Base-by-base conservation (phyloP, 2,888 invertebrate genomes). In the Dusona sp. region DNA sequence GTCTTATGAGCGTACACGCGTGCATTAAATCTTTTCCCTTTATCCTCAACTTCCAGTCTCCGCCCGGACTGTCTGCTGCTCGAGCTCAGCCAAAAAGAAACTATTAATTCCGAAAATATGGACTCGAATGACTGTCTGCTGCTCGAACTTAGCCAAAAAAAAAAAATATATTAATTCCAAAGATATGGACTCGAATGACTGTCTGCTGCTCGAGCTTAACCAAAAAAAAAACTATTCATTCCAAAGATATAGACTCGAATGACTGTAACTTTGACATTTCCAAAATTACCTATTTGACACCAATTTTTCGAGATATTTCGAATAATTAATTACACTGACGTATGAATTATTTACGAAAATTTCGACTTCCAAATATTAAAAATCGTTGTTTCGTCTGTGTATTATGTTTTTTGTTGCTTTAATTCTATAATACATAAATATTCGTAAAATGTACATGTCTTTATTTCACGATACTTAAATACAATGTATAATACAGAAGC, bases 201-300 rank as follows among this genome's bases (percentile, higher is more conserved):
- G 54, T 29, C 9, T 16, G 29, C 13, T 29, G 61, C 25, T n/a
- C 36, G 45, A 48, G 25, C 70, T 51, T 0, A n/a, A 29, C n/a
- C 36, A 78, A 54, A 70, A 45, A 13, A 38, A 68, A 70, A 13
- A n/a, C 42, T 13, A 11, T 33, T 22, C 19, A 80, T 48, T 68
- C 19, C 9, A 48, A 81, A 19, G 51, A 82, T 65, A 9, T 33
- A 38, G 13, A 48, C 33, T 68, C 57, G 65, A 79, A 67, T 13
- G 65, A 13, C 86, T 84, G 85, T 89, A 57, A 88, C 91, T 91
- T 92, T 91, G 92, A 91, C 90, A 91, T 91, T 91, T 92, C 70
- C 13, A n/a, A 33, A 83, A 82, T 79, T 81, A 87, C 85, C 87
- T 79, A 70, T 54, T 72, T 36, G 45, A 72, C 81, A 70, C 75